phyloP scores from a whole-genome alignment of 2,113 vertebrate genomes.

The Muntiacus muntjak region DNA sequence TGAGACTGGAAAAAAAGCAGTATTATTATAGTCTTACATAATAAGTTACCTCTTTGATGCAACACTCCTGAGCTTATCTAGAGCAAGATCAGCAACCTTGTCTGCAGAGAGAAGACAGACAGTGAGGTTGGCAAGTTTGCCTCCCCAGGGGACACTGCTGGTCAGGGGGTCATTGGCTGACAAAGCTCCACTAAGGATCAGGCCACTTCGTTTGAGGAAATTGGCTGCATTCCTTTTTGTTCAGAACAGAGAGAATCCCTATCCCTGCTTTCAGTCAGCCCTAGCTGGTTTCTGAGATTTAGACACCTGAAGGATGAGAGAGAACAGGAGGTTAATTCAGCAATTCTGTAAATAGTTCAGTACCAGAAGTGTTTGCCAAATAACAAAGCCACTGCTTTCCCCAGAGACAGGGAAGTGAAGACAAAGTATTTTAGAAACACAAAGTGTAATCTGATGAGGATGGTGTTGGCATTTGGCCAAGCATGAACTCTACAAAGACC shows the following conservation, averaged over 20 bases:
- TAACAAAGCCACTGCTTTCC: background rate
- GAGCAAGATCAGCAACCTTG: background rate
- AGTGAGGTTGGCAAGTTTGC: background rate
- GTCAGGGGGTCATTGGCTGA: background rate
- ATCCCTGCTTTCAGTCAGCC: fast-evolving
- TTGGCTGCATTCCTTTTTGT: background rate
- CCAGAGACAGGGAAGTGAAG: background rate
- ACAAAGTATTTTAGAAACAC: background rate
- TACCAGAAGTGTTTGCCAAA: background rate
- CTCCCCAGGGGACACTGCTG: background rate
- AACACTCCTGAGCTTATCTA: background rate
- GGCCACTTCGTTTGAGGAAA: background rate
- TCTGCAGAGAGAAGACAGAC: background rate
- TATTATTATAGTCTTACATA: background rate
- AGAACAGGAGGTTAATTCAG: background rate
- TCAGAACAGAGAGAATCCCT: background rate
- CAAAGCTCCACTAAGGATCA: background rate
- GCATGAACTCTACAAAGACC: background rate
- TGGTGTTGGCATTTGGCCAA: background rate
- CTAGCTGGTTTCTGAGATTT: background rate
- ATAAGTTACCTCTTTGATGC: background rate
- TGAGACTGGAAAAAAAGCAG: background rate
- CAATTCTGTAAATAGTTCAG: background rate
- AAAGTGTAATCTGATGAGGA: background rate
- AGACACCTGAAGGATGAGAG: background rate